Evolutionary conservation across 2,888 invertebrate species (phyloP), one percentile per base, ranked within the genome.

Genomic region (Thera obeliscata): DNA sequence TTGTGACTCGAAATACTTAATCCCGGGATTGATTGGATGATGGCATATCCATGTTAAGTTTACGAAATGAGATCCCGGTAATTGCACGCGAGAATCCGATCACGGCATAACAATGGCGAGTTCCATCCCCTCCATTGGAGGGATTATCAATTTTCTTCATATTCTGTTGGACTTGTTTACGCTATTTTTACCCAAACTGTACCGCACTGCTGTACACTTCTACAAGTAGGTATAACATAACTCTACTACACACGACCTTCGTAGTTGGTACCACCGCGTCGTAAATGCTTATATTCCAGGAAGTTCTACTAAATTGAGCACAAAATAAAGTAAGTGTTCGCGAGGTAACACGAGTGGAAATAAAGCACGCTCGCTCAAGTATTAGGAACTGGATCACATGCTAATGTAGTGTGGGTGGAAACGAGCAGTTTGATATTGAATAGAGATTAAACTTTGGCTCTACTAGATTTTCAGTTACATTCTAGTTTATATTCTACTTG

Each of bases 181-280:
- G 41, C 50, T 22, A 22, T 33, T 2, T 52, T 33, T 33, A 9
- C 12, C n/a, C 48, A n/a, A 48, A n/a, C 12, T 50, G 64, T 65
- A 65, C 59, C 67, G 66, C 66, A 65, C 33, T 63, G 63, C 57
- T 48, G 61, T 61, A 58, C 54, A 38, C 54, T 63, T 54, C 48
- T 55, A 12, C 4, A 22, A 22, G 22, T 22, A 22, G 22, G 22
- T 22, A 22, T 22, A 22, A 22, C 22, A 22, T 22, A 58, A 55
- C 61, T 36, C 52, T 49, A 61, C 55, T 64, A 63, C 58, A 64
- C 57, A 56, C 68, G 69, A 71, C 74, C 73, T 74, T 74, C 70
- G 43, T 49, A 64, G 36, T 57, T 61, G 22, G 55, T 63, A 65
- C 68, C 66, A 61, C 48, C 63, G 61, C 52, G 62, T 67, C 61